Evolutionary conservation across 2,113 vertebrate genomes (phyloP).

Genomic region (Syngnathus floridae): DNA sequence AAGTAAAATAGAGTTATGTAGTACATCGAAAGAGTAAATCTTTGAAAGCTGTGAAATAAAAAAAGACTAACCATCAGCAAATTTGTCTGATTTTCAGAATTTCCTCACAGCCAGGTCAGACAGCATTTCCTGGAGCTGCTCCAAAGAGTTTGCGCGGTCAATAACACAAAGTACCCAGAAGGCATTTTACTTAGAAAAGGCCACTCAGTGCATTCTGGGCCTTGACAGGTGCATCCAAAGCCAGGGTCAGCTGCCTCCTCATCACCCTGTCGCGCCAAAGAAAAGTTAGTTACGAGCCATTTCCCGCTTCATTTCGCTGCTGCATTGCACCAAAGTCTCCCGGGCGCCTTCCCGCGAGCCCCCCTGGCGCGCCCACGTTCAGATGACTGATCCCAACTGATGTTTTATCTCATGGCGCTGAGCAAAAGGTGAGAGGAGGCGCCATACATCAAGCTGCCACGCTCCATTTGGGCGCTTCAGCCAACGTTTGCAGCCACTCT

Average conservation of each 20-base stretch:
- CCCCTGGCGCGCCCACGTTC: slow-evolving; percentile 16
- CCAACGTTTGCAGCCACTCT: slow-evolving; percentile 11
- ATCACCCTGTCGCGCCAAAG: slow-evolving; percentile 24
- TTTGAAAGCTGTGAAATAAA: too few relatives aligned
- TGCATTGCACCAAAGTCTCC: slow-evolving; percentile 62
- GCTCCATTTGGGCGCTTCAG: slow-evolving; percentile 26
- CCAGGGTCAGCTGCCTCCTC: slow-evolving; percentile 19
- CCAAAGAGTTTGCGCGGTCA: background rate
- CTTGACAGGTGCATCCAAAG: background rate
- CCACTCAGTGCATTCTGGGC: background rate
- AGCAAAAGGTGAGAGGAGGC: slow-evolving; percentile 55
- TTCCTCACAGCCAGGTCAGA: background rate
- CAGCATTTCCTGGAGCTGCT: background rate
- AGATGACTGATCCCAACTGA: slow-evolving; percentile 36
- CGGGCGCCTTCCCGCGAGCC: slow-evolving; percentile 16
- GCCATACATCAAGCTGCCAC: slow-evolving; percentile 58
- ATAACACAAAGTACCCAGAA: background rate
- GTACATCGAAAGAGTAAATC: too few relatives aligned
- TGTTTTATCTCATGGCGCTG: slow-evolving; percentile 51
- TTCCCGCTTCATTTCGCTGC: slow-evolving; percentile 38
- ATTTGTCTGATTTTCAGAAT: too few relatives aligned
- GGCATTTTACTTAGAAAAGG: background rate
- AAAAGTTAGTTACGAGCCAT: slow-evolving; percentile 44
- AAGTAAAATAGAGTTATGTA: too few relatives aligned
- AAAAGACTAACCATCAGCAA: too few relatives aligned